Evolutionary conservation across 2,797 vertebrate genomes (phyloP).

Genomic region (Alcedo atthis): DNA sequence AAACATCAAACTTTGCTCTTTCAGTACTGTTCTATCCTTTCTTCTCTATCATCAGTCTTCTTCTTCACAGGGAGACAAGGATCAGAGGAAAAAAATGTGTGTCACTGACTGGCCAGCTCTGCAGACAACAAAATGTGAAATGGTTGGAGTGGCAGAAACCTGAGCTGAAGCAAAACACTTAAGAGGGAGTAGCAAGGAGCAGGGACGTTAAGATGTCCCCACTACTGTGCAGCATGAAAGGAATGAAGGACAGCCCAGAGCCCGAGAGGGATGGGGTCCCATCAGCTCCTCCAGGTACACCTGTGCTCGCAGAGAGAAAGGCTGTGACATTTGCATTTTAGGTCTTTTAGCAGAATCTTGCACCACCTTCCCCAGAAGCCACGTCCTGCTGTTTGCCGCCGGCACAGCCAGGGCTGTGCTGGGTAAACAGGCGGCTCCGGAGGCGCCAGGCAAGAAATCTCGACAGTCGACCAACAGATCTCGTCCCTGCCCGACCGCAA

Average conservation of each 20-base stretch:
- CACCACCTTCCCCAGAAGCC: fast-evolving
- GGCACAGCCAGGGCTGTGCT: neutral
- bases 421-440: neutral
- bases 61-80: neutral
- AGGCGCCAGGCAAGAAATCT: slow-evolving; percentile 40
- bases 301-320: neutral
- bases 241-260: neutral
- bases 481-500: neutral
- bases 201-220: neutral
- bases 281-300: neutral
- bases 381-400: neutral
- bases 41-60: neutral
- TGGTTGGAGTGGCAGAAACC: neutral
- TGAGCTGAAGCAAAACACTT: neutral
- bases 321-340: neutral
- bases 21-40: neutral
- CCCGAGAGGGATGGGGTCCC: neutral
- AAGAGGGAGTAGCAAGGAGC: fast-evolving
- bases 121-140: neutral
- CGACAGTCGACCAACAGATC: neutral
- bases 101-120: neutral
- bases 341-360: neutral
- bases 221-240: neutral
- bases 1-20: neutral
- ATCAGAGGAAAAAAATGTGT: neutral